Evolutionary conservation across 1,140 invertebrate genomes (phyloP).

Genomic region (Caenorhabditis brenneri): DNA sequence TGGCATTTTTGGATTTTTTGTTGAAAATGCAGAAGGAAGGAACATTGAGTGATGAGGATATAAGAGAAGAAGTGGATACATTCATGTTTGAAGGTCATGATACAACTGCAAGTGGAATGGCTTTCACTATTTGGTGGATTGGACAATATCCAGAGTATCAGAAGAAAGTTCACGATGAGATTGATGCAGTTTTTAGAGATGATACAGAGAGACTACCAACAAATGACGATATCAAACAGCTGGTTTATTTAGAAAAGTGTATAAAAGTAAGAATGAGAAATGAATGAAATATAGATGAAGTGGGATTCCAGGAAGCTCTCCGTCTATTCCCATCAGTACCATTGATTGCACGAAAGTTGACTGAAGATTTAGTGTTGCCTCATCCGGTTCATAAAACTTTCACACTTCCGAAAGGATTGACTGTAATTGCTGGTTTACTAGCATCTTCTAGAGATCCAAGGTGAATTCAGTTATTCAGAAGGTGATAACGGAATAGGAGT

Average conservation of each 20-base stretch:
- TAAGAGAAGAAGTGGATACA: conserved; percentile 80
- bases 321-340: conserved; percentile 75
- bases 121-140: conserved; percentile 73
- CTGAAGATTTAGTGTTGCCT: background rate
- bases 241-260: conserved; percentile 83
- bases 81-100: conserved; percentile 84
- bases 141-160: conserved; percentile 74
- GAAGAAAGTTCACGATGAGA: conserved; percentile 80
- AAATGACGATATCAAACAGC: conserved; percentile 80
- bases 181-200: conserved; percentile 81
- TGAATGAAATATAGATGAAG: background rate
- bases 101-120: conserved; percentile 83
- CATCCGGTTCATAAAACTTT: conserved; percentile 77
- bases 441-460: too few relatives aligned
- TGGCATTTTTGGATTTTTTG: conserved; percentile 87
- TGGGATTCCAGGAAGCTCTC: conserved; percentile 76
- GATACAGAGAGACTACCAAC: conserved; percentile 78
- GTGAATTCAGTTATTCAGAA: too few relatives aligned
- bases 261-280: conserved; percentile 73
- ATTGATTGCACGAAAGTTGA: conserved; percentile 76
- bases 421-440: too few relatives aligned
- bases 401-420: too few relatives aligned
- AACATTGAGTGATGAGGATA: conserved; percentile 73
- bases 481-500: too few relatives aligned
- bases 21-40: conserved; percentile 80